phyloP scores from a whole-genome alignment of 2,113 vertebrate genomes.

The Amblyopsis rosae region DNA sequence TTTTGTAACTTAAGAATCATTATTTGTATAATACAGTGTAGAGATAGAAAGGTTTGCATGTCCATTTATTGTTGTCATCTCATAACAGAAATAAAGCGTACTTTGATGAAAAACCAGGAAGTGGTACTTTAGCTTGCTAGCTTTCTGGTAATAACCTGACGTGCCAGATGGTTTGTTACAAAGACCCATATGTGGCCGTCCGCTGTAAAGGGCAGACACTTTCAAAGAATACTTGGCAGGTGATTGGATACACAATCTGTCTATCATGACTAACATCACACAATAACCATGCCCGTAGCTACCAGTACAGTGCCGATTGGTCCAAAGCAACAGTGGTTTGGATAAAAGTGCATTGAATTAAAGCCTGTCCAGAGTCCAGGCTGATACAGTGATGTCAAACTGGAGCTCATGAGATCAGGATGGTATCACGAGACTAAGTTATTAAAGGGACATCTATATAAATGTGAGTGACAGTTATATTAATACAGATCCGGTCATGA shows the following conservation, averaged over 20 bases:
- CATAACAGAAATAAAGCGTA: constrained; percentile 81
- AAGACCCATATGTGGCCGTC: background rate
- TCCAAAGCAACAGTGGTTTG: too few species aligned
- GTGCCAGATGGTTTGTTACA: background rate
- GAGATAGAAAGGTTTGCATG: constrained; percentile 84
- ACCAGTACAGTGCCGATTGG: too few species aligned
- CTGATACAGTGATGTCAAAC: too few species aligned
- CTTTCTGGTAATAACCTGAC: constrained; percentile 1
- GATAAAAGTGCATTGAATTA: too few species aligned
- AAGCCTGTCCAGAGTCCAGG: too few species aligned
- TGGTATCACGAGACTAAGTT: too few species aligned
- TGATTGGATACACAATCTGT: background rate
- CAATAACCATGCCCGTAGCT: too few species aligned
- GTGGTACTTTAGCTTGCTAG: constrained; percentile 10
- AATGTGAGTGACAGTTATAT: background rate
- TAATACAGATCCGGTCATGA: constrained; percentile 1
- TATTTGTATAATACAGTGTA: constrained; percentile 82
- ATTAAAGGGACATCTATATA: too few species aligned
- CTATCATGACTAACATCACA: too few species aligned
- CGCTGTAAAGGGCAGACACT: background rate
- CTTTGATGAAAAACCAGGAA: constrained; percentile 67
- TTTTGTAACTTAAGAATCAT: constrained; percentile 88
- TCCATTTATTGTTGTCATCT: constrained; percentile 79
- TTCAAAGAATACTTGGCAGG: background rate
- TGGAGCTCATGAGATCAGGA: too few species aligned